Evolutionary conservation across 2,888 invertebrate genomes (phyloP), one percentile per base, ranked within the genome.

Genomic region (Clistopyga incitator): DNA sequence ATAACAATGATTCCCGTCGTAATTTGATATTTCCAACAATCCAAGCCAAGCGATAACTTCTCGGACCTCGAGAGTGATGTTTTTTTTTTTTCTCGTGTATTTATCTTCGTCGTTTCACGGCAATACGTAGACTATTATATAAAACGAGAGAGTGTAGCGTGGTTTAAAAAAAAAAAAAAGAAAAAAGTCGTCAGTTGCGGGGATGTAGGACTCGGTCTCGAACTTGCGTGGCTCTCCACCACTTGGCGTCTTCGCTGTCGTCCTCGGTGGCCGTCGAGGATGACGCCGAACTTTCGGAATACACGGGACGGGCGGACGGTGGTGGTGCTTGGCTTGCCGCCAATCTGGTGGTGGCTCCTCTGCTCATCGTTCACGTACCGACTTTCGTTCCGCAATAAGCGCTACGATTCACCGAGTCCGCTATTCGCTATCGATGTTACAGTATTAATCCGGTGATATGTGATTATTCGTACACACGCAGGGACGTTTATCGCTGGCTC

Each of bases 241-340:
- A 82, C 75, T 78, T 78, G n/a, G 75, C 56, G 71, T 84, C 84
- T 45, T 86, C 86, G 82, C 47, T 86, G 59, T 86, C 86, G 82
- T 86, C 85, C 81, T 86, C 86, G 81, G 54, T 72, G 25, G 67
- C 79, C 67, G 85, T 71, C 74, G 86, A 85, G 77, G 84, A 78
- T 80, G 79, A 64, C 59, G 42, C 61, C 74, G 82, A 64, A 67
- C 80, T 80, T 42, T 78, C 78, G 72, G 82, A 84, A 54, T 61
- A 52, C 42, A 78, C 34, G 56, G 68, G 25, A 79, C 82, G 64
- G 75, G 82, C 78, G 72, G 80, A 38, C 4, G 29, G 4, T 29
- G 29, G 4, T 38, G 38, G 6, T 38, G 38, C 38, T 38, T 38
- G 84, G 78, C 82, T 84, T 71, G 84, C 67, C 65, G 71, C 77